Conservation (phyloP, 1,140 invertebrate genomes). For the Xylocopa sonorina region DNA sequence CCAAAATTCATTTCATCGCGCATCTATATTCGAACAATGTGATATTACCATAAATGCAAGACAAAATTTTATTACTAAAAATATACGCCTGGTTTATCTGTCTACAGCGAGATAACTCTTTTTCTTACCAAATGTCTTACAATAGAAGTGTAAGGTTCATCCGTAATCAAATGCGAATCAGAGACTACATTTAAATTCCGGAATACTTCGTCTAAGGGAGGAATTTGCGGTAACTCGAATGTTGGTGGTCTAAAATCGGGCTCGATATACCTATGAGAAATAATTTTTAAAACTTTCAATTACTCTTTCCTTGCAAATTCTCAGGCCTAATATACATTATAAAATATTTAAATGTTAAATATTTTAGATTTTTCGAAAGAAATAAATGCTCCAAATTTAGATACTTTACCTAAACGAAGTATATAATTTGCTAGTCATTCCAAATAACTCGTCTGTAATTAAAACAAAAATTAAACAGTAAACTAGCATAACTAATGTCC, state of each 20-base stretch:
- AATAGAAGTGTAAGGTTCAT: slow-evolving; percentile 2
- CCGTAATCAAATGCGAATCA: slow-evolving; percentile 21
- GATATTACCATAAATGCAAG: neutral
- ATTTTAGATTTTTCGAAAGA: neutral
- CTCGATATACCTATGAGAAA: neutral
- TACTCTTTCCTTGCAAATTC: neutral
- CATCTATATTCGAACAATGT: slow-evolving; percentile 33
- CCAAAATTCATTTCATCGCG: slow-evolving; percentile 44
- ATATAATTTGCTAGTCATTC: neutral
- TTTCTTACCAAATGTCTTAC: slow-evolving; percentile 15
- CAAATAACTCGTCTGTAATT: neutral
- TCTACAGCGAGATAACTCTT: neutral
- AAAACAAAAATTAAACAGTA: neutral
- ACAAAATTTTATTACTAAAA: neutral
- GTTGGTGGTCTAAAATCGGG: neutral
- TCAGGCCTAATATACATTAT: neutral
- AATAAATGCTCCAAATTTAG: neutral
- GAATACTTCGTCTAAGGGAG: neutral
- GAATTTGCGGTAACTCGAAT: neutral
- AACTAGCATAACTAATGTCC: too few species aligned
- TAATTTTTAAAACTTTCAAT: neutral
- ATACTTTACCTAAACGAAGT: neutral
- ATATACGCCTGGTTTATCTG: neutral
- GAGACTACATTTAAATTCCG: neutral
- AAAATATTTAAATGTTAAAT: neutral